Conservation (phyloP, 2,113 vertebrate genomes). For the Aegithalos caudatus region DNA sequence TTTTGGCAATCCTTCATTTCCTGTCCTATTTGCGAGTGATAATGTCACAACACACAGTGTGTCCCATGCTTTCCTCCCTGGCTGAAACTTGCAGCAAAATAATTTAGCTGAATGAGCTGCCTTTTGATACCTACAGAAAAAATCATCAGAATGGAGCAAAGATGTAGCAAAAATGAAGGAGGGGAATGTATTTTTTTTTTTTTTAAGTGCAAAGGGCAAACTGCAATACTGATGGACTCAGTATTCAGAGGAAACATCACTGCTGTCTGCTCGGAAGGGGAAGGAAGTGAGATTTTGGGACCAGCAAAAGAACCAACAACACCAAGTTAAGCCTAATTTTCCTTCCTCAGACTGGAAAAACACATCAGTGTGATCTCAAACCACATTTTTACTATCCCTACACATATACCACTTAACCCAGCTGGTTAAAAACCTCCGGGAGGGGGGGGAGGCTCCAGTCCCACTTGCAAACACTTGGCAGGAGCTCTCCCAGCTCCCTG, state of each 20-base stretch:
- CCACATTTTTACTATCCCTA: not conserved
- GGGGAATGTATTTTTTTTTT: accelerated
- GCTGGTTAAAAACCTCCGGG: not conserved
- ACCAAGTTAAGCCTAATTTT: not conserved
- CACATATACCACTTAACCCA: not conserved
- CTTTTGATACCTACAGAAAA: not conserved
- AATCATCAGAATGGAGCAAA: not conserved
- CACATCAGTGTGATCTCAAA: accelerated
- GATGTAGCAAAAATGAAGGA: not conserved
- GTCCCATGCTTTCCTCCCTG: conserved; percentile 16
- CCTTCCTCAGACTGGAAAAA: not conserved
- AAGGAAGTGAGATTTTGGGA: not conserved
- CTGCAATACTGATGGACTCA: not conserved
- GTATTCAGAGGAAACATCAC: accelerated
- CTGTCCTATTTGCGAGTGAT: conserved; percentile 25
- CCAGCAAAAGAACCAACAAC: not conserved
- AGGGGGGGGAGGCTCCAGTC: too few relatives aligned
- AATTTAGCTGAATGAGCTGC: not conserved
- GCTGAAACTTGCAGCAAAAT: not conserved
- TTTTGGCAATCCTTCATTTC: conserved; percentile 59
- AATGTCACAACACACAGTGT: conserved; percentile 13
- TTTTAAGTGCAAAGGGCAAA: not conserved
- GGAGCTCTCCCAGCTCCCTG: accelerated
- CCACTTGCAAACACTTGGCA: not conserved
- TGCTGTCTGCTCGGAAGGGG: accelerated